A percentile compares a stretch with the other conserved stretches of the same genome.
phyloP scores from a whole-genome alignment of 2,113 vertebrate genomes.

The Cepphus grylle region DNA sequence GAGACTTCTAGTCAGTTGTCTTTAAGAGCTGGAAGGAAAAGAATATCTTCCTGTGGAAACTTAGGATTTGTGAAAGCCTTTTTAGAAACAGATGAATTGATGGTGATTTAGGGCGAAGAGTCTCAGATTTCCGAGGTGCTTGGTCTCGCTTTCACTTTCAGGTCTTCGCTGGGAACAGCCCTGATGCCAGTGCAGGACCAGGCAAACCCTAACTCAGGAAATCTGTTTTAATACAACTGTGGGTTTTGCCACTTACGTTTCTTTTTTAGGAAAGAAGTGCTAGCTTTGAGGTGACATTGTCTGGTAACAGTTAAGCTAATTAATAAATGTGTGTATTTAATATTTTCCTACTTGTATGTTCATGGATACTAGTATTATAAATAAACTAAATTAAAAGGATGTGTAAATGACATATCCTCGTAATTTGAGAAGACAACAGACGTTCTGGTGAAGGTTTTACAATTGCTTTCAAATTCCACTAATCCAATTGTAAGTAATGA shows the following conservation, averaged over 20 bases:
- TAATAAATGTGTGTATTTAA: not conserved
- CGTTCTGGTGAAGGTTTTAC: not conserved
- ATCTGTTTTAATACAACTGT: not conserved
- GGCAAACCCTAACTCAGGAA: not conserved
- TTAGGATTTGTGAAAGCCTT: not conserved
- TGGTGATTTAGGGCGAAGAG: not conserved
- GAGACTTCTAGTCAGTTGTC: slow-evolving; percentile 6
- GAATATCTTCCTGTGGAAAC: slow-evolving; percentile 33
- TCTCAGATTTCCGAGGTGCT: not conserved
- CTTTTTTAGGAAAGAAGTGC: not conserved
- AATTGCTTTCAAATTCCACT: not conserved
- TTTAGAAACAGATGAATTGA: not conserved
- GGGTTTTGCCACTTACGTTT: not conserved
- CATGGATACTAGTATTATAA: not conserved
- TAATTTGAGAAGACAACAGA: not conserved
- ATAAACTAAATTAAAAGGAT: not conserved
- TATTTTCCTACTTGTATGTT: not conserved
- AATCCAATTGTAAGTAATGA: not conserved
- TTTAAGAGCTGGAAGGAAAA: slow-evolving; percentile 6
- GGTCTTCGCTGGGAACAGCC: not conserved
- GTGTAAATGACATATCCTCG: not conserved
- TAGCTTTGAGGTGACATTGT: not conserved
- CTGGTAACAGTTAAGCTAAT: not conserved
- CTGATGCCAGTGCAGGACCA: not conserved
- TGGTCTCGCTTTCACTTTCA: not conserved